Evolutionary conservation across 2,888 invertebrate genomes (phyloP), one percentile per base, ranked within the genome.

Genomic region (Eupithecia vulgata): DNA sequence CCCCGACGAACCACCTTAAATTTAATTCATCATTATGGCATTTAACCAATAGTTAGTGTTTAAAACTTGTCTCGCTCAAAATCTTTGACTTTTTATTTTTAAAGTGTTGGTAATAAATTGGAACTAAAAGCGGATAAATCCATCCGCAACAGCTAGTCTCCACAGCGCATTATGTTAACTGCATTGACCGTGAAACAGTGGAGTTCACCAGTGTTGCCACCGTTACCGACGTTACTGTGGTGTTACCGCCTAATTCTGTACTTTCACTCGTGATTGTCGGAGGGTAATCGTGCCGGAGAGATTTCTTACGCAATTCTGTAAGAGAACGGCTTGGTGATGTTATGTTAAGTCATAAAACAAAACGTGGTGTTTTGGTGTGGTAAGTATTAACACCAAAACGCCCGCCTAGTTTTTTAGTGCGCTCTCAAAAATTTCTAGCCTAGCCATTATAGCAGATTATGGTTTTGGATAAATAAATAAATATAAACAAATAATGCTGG

Each of bases 161-260:
- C 64, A 52, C 45, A 79, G 78, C 80, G 80, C 81, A 81, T 80
- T 81, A 83, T 80, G 81, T 77, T 79, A 81, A 78, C 81, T 83
- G 80, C 84, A 82, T 72, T 82, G 81, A 82, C 83, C 84, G 75
- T 83, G 82, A 84, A 86, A 81, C 80, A 68, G 68, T 68, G 72
- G 76, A 73, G 66, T 80, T 86, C 82, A 86, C 37, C 34, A 61
- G 57, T 57, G 57, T 57, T 57, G 13, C 57, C 57, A 25, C 57
- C 25, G 57, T 57, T 57, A 57, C 57, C 57, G 57, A 57, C 12
- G 17, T 61, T 34, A 81, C 84, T 82, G 80, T 66, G 74, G 57
- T 71, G 76, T 75, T 57, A 25, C 57, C 57, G 72, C 65, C 65
- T 37, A 37, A 21, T 21, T 40, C n/a, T 40, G 61, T 70, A 73